A percentile compares a stretch with the other conserved stretches of the same genome.
phyloP scores from a whole-genome alignment of 2,888 invertebrate species.

The Aphelenchoides bicaudatus region DNA sequence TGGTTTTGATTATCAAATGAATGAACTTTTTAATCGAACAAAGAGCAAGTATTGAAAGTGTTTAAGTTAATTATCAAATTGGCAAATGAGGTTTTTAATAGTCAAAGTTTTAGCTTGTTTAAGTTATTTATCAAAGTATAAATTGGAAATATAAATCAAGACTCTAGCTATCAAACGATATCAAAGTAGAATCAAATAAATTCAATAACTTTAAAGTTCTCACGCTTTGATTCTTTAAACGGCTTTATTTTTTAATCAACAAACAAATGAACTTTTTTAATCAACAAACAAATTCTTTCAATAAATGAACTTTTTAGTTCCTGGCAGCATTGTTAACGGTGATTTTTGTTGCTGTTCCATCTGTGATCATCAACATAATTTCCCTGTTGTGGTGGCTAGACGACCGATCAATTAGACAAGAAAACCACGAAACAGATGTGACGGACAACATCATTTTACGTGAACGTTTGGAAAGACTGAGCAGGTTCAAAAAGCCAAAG shows the following conservation, averaged over 20 bases:
- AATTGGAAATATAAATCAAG: too few relatives aligned
- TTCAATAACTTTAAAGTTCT: not conserved
- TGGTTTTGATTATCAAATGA: too few relatives aligned
- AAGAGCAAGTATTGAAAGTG: too few relatives aligned
- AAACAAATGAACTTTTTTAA: constrained; percentile 16
- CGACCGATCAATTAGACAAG: constrained; percentile 23
- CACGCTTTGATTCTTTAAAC: not conserved
- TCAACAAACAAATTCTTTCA: constrained; percentile 4
- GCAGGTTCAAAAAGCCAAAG: not conserved
- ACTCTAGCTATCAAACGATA: too few relatives aligned
- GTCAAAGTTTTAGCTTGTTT: too few relatives aligned
- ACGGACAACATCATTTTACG: constrained; percentile 13
- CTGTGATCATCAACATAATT: constrained; percentile 39
- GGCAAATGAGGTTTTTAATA: too few relatives aligned
- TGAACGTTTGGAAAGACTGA: not conserved
- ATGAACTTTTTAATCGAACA: too few relatives aligned
- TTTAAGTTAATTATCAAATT: too few relatives aligned
- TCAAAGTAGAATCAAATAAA: not conserved
- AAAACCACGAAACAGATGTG: constrained; percentile 8
- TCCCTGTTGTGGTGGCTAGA: constrained; percentile 38
- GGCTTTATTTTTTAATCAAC: not conserved
- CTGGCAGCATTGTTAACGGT: constrained; percentile 22
- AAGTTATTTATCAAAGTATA: too few relatives aligned
- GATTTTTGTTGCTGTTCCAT: constrained; percentile 37
- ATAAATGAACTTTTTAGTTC: constrained; percentile 15